Percentiles rank a stretch among this genome's conserved stretches.
Evolutionary conservation across 2,888 invertebrate species (phyloP).

Genomic region (Carabus problematicus): DNA sequence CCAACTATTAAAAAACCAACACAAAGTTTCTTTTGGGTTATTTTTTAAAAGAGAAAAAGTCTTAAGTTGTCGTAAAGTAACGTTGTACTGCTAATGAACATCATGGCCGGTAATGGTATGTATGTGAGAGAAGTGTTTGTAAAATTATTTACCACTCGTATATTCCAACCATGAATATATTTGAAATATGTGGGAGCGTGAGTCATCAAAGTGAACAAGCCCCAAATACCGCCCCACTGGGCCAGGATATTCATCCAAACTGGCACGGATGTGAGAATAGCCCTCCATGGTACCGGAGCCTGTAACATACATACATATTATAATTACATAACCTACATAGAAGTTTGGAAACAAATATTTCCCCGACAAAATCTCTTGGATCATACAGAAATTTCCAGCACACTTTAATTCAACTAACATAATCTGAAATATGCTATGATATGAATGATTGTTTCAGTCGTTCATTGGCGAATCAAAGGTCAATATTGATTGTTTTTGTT

Average conservation of each 20-base stretch:
- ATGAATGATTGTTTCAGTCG: neutral
- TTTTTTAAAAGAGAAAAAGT: neutral
- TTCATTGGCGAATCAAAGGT: too few relatives aligned
- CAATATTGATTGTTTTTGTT: too few relatives aligned
- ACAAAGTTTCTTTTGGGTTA: neutral
- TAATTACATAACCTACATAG: too few relatives aligned
- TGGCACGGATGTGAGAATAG: slow-evolving; percentile 66
- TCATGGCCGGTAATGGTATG: neutral
- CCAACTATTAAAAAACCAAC: neutral
- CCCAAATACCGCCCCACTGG: slow-evolving; percentile 74
- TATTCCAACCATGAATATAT: slow-evolving; percentile 72
- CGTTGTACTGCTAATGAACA: neutral
- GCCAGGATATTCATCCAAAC: slow-evolving; percentile 71
- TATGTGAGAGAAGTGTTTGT: neutral
- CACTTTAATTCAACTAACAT: too few relatives aligned
- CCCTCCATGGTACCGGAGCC: slow-evolving; percentile 68
- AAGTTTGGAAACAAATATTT: too few relatives aligned
- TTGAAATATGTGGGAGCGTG: slow-evolving; percentile 76
- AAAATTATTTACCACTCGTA: slow-evolving; percentile 64
- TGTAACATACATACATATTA: slow-evolving; percentile 48
- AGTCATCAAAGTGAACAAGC: slow-evolving; percentile 72
- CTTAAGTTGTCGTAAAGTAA: too few relatives aligned
- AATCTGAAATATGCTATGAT: neutral
- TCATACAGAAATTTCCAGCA: too few relatives aligned
- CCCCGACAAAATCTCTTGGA: too few relatives aligned